phyloP scores from a whole-genome alignment of 1,140 invertebrate genomes.

The Bombus sibiricus region DNA sequence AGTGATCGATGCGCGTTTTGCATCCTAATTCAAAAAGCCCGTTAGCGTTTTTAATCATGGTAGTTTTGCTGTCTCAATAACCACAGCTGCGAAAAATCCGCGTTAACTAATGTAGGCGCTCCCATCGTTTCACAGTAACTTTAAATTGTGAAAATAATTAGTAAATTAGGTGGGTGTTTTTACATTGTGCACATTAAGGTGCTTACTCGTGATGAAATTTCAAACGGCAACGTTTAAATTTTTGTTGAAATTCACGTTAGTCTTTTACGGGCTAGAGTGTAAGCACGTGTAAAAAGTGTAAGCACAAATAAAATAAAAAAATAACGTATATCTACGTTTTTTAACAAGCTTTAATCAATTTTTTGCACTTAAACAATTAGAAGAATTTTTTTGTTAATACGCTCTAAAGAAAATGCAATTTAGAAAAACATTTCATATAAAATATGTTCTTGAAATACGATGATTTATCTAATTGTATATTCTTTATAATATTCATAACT shows the following conservation, averaged over 20 bases:
- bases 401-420: no score
- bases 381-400: background rate
- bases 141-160: background rate
- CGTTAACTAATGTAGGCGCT: background rate
- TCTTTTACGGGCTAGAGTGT: no score
- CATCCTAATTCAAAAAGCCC: constrained; percentile 21
- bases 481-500: no score
- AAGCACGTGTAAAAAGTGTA: no score
- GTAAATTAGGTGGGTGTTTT: background rate
- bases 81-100: background rate
- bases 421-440: no score
- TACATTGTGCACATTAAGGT: background rate
- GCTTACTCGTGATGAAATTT: background rate
- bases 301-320: background rate
- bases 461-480: no score
- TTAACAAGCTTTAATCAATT: background rate
- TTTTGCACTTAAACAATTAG: background rate
- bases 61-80: constrained; percentile 8
- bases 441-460: no score
- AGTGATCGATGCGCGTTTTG: constrained; percentile 53
- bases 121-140: background rate
- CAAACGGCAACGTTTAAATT: background rate
- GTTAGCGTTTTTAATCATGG: constrained; percentile 43
- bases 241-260: background rate
- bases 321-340: background rate